Conservation (phyloP, 2,797 vertebrate genomes). For the Myripristis jacobus region DNA sequence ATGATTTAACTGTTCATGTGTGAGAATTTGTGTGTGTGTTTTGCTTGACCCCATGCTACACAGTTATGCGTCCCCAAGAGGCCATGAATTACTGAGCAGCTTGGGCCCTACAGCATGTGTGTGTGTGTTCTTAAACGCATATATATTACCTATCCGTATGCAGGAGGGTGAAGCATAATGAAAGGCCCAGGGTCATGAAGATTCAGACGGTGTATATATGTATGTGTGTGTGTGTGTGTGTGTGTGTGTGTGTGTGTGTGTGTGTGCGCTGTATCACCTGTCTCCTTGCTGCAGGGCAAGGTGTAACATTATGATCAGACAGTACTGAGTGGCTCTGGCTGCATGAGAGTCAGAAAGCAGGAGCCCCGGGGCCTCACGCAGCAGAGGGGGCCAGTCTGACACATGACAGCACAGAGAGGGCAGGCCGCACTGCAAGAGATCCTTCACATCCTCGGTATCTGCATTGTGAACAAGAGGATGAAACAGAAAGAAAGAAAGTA, state of each 20-base stretch:
- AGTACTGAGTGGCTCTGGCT: constrained; percentile 85
- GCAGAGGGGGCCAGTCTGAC: constrained; percentile 86
- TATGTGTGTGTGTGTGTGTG: too few species aligned
- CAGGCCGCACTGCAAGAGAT: constrained; percentile 84
- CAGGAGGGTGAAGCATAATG: not conserved
- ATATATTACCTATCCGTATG: not conserved
- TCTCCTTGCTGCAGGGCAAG: constrained; percentile 87
- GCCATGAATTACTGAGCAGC: too few species aligned
- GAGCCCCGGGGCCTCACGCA: constrained; percentile 80
- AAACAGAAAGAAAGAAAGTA: constrained; percentile 11
- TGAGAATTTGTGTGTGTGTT: not conserved
- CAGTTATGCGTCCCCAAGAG: too few species aligned
- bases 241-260: constrained; percentile 7
- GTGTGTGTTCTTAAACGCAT: not conserved
- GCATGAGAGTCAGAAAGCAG: constrained; percentile 78
- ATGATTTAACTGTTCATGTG: not conserved
- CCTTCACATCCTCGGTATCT: constrained; percentile 84
- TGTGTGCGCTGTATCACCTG: constrained; percentile 81
- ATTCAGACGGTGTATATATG: not conserved
- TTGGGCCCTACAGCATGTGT: not conserved
- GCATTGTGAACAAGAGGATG: constrained; percentile 23
- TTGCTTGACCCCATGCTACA: too few species aligned
- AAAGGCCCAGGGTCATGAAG: not conserved
- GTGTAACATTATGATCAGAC: constrained; percentile 87
- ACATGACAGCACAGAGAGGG: constrained; percentile 83